Conservation (phyloP, 2,113 vertebrate genomes). For the Cariama cristata region DNA sequence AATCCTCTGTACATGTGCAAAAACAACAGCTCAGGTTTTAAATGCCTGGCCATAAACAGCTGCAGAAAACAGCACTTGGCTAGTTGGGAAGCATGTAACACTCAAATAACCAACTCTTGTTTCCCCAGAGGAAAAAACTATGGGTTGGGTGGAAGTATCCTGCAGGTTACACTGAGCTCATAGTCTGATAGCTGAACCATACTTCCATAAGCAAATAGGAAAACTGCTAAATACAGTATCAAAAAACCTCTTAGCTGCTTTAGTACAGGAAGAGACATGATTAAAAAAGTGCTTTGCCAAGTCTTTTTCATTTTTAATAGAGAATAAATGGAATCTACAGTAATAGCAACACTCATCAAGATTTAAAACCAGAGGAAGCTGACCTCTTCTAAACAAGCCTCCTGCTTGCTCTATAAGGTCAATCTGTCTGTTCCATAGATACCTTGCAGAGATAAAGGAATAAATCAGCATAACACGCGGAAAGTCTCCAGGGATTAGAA, state of each 20-base stretch:
- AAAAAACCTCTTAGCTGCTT: background rate
- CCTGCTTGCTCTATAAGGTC: background rate
- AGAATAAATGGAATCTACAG: constrained; percentile 24
- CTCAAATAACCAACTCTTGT: background rate
- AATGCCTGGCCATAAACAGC: background rate
- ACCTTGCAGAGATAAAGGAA: background rate
- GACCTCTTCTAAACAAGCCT: background rate
- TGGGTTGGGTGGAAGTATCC: background rate
- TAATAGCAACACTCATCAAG: background rate
- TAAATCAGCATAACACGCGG: background rate
- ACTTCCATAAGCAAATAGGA: background rate
- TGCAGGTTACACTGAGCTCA: background rate
- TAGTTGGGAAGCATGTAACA: background rate
- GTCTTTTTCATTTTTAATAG: constrained; percentile 25
- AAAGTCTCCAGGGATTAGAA: background rate
- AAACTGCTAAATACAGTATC: background rate
- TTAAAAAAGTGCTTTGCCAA: background rate
- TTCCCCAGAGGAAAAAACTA: background rate
- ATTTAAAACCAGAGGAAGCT: background rate
- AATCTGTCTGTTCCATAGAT: background rate
- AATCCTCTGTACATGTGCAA: background rate
- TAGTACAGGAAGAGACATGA: background rate
- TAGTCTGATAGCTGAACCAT: background rate
- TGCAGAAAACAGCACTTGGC: background rate
- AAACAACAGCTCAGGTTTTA: background rate